phyloP scores from a whole-genome alignment of 1,140 invertebrate genomes.

The Drosophila subpulchrella region DNA sequence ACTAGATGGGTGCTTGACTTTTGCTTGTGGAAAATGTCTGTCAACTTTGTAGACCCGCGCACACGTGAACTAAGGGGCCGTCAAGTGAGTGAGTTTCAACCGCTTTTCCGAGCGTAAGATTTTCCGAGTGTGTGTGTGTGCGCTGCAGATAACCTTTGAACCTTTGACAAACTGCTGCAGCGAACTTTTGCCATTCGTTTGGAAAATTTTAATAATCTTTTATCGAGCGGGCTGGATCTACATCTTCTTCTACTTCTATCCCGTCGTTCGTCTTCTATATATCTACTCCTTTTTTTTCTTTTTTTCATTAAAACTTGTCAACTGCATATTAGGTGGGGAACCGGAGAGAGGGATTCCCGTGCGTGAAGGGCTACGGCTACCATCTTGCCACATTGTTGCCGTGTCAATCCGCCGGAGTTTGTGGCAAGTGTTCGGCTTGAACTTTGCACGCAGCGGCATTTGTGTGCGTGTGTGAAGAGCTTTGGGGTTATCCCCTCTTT shows the following conservation, averaged over 20 bases:
- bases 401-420: conserved; percentile 57
- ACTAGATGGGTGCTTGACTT: conserved; percentile 46
- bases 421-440: conserved; percentile 61
- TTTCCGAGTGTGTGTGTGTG: conserved; percentile 7
- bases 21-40: conserved; percentile 57
- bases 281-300: conserved; percentile 18
- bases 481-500: conserved; percentile 14
- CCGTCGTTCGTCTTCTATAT: conserved; percentile 28
- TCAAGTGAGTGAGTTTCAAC: conserved; percentile 36
- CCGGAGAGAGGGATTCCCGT: not conserved
- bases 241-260: conserved; percentile 21
- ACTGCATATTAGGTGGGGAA: conserved; percentile 44
- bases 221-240: conserved; percentile 61
- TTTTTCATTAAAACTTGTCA: conserved; percentile 63
- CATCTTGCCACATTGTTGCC: conserved; percentile 63
- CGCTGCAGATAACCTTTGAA: conserved; percentile 57
- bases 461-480: conserved; percentile 32
- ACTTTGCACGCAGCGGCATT: conserved; percentile 55
- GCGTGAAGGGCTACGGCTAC: conserved; percentile 17
- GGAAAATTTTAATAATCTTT: conserved; percentile 81
- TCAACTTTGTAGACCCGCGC: conserved; percentile 59
- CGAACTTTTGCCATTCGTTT: conserved; percentile 69
- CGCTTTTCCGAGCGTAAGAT: conserved; percentile 23
- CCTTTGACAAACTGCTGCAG: conserved; percentile 71
- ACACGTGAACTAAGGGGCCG: conserved; percentile 25